Conservation (phyloP, 2,113 vertebrate genomes). For the Typhlomys cinereus region DNA sequence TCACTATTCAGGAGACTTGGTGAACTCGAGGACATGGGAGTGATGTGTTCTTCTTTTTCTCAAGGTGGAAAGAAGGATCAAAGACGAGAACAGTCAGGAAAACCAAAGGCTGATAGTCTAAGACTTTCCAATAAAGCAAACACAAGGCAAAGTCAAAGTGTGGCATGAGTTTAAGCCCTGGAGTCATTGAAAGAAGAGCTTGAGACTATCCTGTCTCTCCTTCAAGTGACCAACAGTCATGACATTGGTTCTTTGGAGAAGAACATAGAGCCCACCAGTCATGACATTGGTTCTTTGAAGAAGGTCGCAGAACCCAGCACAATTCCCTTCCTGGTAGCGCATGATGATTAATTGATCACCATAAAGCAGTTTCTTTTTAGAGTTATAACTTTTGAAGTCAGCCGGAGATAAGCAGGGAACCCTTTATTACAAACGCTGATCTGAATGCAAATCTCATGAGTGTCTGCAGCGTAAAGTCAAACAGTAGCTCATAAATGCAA, state of each 20-base stretch:
- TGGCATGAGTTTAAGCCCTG: too few relatives aligned
- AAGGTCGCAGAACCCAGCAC: background rate
- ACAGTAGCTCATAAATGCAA: background rate
- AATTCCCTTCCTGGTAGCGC: background rate
- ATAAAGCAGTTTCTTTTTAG: background rate
- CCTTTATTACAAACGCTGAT: background rate
- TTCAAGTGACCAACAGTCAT: too few relatives aligned
- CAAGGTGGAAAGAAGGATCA: background rate
- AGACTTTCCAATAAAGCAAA: too few relatives aligned
- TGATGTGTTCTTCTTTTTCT: background rate
- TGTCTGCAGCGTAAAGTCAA: background rate
- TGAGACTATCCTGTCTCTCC: too few relatives aligned
- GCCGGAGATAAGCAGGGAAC: background rate
- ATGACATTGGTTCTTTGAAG: too few relatives aligned
- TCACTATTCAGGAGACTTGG: background rate
- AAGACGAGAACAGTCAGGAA: background rate
- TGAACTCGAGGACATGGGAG: background rate
- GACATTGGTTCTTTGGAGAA: too few relatives aligned
- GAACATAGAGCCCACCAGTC: too few relatives aligned
- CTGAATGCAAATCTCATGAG: background rate
- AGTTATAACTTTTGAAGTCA: background rate
- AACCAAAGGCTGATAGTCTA: background rate
- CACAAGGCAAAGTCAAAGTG: too few relatives aligned
- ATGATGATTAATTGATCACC: background rate
- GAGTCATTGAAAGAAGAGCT: too few relatives aligned